Conservation (phyloP, 2,888 invertebrate species). For the Steinernema scapterisci region DNA sequence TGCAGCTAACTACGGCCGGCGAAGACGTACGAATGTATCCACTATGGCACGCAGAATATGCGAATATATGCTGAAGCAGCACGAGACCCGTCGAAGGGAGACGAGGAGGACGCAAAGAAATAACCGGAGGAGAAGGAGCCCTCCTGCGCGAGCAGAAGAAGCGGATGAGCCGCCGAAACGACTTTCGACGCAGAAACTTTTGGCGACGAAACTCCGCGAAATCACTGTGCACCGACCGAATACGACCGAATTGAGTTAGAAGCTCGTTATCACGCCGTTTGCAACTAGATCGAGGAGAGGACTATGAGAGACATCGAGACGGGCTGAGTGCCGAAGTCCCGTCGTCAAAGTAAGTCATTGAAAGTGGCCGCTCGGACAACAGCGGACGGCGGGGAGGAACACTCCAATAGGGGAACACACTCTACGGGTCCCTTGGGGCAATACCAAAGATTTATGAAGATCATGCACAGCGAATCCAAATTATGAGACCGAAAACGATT, state of each 20-base stretch:
- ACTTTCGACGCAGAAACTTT: too few species aligned
- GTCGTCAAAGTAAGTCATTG: too few species aligned
- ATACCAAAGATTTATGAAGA: slow-evolving; percentile 5
- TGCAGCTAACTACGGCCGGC: slow-evolving; percentile 16
- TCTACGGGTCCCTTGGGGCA: neutral
- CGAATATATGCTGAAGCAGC: neutral
- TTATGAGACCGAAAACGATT: slow-evolving; percentile 29
- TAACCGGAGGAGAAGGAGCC: neutral
- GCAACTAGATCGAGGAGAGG: too few species aligned
- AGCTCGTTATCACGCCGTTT: too few species aligned
- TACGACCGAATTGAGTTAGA: too few species aligned
- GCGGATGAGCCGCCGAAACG: too few species aligned
- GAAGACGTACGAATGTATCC: slow-evolving; percentile 24
- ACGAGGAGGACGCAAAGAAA: slow-evolving; percentile 2
- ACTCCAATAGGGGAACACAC: neutral
- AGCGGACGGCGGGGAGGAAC: neutral
- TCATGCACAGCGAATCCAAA: slow-evolving; percentile 5
- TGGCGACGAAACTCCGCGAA: too few species aligned
- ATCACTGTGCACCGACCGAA: too few species aligned
- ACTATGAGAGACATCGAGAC: too few species aligned
- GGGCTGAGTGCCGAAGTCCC: too few species aligned
- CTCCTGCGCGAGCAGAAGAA: neutral
- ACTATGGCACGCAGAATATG: neutral
- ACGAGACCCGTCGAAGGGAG: neutral
- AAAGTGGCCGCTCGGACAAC: neutral